phyloP scores from a whole-genome alignment of 1,140 invertebrate species.

The Diuraphis noxia region DNA sequence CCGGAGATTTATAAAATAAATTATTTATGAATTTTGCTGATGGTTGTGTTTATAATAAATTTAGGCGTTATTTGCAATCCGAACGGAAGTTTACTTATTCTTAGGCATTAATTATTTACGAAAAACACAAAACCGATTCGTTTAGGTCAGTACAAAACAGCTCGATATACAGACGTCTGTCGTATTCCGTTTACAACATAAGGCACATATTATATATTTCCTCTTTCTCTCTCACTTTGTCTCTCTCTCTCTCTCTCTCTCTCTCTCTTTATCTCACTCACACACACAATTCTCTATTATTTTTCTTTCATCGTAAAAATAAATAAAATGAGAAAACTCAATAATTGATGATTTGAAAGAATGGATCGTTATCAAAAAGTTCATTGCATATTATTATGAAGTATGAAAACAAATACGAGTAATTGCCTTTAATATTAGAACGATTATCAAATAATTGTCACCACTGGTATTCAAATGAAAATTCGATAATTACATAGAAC shows the following conservation, averaged over 20 bases:
- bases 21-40: conserved; percentile 47
- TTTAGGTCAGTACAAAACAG: conserved; percentile 42
- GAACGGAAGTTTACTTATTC: conserved; percentile 48
- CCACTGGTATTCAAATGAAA: background rate
- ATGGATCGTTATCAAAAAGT: background rate
- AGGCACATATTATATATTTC: conserved; percentile 23
- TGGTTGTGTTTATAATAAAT: conserved; percentile 48
- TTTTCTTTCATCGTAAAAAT: background rate
- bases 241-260: background rate
- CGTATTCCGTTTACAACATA: conserved; percentile 35
- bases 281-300: background rate
- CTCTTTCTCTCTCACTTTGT: background rate
- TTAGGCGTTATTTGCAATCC: conserved; percentile 46
- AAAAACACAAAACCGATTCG: conserved; percentile 46
- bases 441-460: background rate
- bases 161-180: conserved; percentile 15
- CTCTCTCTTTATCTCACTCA: background rate
- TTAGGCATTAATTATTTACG: conserved; percentile 43
- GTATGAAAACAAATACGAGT: background rate
- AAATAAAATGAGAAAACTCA: background rate
- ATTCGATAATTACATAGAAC: background rate
- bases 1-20: conserved; percentile 49
- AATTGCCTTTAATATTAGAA: background rate
- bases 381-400: background rate
- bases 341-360: background rate